Base-by-base conservation (phyloP, 2,113 vertebrate genomes). In the Malurus alboscapulatus region DNA sequence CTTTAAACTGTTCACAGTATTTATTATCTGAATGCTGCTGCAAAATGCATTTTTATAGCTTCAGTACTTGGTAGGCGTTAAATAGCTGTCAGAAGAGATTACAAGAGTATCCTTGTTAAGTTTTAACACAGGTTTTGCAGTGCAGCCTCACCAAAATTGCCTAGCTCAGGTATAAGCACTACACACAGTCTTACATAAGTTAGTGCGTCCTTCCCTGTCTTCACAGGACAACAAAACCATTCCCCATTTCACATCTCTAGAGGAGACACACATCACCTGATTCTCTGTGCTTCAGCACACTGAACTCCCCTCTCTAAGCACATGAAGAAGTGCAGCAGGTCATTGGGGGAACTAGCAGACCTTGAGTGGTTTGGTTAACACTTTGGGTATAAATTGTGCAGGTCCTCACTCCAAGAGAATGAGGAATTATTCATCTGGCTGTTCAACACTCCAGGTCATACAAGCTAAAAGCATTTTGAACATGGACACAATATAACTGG, bases 41-140 rank as follows among this genome's bases (percentile, higher is more conserved):
- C 90, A 92, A 94, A 96, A 95, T 84, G 61, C 87, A 79, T 84
- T 87, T 92, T 96, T 94, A 88, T 53, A 59, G 86, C 76, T 61
- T 94, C 92, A 90, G 87, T 58, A 71, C 50, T 95, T 45, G 47
- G 71, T 90, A 85, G 61, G 51, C 79, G 88, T 92, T 96, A 95
- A 94, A 72, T 29, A 87, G 75, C 59, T 94, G 87, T 87, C 81
- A 90, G 89, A 95, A 91, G 87, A 93, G 79, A 93, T 85, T 91
- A 94, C 71, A 86, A 80, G 44, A 95, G 80, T 84, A 92, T 92
- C 77, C 62, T 82, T 76, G 73, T 72, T 93, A 93, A 38, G 18
- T 36, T 83, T 79, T 29, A 84, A 76, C 66, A 81, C 62, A 71
- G 74, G 83, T 87, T 91, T 92, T 14, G 3, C 84, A 89, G 71